phyloP scores from a whole-genome alignment of 2,797 vertebrate genomes.

The Sebastiscus albofasciatus region DNA sequence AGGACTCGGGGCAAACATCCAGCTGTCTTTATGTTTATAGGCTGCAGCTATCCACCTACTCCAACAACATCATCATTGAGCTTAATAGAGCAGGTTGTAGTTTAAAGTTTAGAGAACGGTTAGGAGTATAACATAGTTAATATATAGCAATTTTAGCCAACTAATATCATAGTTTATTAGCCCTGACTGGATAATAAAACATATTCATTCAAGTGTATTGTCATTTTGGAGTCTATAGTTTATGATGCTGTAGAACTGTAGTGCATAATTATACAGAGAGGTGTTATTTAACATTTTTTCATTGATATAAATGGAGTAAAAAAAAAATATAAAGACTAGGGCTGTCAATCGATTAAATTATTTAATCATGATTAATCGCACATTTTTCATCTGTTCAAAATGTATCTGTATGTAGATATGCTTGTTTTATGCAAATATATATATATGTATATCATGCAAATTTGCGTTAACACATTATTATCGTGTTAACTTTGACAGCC shows the following conservation, averaged over 20 bases:
- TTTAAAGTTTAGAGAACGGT: background rate
- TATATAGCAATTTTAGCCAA: background rate
- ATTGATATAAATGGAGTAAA: too few relatives aligned
- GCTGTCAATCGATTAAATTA: too few relatives aligned
- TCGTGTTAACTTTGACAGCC: too few relatives aligned
- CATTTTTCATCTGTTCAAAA: too few relatives aligned
- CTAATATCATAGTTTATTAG: background rate
- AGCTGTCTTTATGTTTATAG: background rate
- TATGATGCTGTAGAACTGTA: background rate
- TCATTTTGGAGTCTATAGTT: background rate
- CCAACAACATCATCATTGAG: background rate
- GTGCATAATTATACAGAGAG: background rate
- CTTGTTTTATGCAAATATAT: too few relatives aligned
- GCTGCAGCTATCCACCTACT: background rate
- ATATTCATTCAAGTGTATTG: background rate
- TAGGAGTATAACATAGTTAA: background rate
- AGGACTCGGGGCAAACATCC: constrained; percentile 2
- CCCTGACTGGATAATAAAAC: background rate
- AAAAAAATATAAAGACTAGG: too few relatives aligned
- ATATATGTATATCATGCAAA: too few relatives aligned
- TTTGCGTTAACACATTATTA: too few relatives aligned
- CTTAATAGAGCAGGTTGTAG: background rate
- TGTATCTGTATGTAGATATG: too few relatives aligned
- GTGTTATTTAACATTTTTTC: too few relatives aligned
- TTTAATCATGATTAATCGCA: too few relatives aligned